Base-by-base conservation (phyloP, 1,140 invertebrate species). In the Hylaeus anthracinus region DNA sequence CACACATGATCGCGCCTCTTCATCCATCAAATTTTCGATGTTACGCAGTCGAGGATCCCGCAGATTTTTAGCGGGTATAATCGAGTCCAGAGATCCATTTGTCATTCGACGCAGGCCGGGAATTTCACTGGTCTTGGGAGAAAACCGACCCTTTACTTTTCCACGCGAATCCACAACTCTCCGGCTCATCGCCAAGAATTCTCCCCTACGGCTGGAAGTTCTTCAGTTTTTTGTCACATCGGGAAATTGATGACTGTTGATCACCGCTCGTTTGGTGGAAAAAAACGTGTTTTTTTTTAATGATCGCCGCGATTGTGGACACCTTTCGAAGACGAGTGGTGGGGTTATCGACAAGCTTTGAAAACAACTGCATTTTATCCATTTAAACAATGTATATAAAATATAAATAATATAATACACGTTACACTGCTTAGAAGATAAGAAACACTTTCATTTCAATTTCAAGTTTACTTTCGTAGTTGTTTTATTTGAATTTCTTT, bases 11-110 rank as follows among this genome's bases (percentile, higher is more conserved):
- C 87, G 90, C 81, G 86, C 82, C 88, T 89, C 83, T 88, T 84
- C 90, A 93, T 93, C 91, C 79, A 93, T 93, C 92, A 93, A 90
- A 88, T 79, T 79, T 58, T 56, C 63, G 26, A 26, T 26, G 37
- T 71, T 81, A 64, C 66, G 76, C 51, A 74, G 56, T 53, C 53
- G 56, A 75, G 64, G 63, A 81, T 70, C 64, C 73, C 69, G 45
- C 43, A 26, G 80, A 63, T 69, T 91, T 90, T 88, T 86, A 90
- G 86, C 90, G 85, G 63, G 74, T 85, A 88, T 81, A 83, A 87
- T 85, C 86, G 79, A 88, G 85, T 90, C 89, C 74, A 81, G 66
- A 90, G 89, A 92, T 90, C 90, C 91, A 92, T 92, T 93, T 93
- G 91, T 93, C 92, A 93, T 91, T 79, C 84, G 66, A 63, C 77